phyloP scores from a whole-genome alignment of 2,797 vertebrate species.

The Ptychobarbus kaznakovi region DNA sequence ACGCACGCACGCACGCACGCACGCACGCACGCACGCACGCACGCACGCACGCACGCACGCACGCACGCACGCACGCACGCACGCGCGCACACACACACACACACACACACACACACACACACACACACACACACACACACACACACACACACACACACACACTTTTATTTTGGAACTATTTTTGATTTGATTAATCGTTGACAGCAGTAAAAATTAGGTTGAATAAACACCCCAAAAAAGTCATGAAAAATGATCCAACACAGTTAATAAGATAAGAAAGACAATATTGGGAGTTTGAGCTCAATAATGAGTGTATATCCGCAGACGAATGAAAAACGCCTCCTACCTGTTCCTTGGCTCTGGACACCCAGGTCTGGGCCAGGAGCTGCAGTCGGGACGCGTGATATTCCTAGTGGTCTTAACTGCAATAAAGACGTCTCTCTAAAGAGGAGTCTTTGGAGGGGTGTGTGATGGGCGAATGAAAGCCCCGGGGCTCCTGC shows the following conservation, averaged over 20 bases:
- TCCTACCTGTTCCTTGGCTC: slow-evolving; percentile 85
- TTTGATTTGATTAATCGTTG: too few species aligned
- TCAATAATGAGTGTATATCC: neutral
- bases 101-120: too few species aligned
- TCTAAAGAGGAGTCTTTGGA: slow-evolving; percentile 73
- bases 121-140: too few species aligned
- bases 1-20: too few species aligned
- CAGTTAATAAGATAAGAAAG: neutral
- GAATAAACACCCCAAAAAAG: too few species aligned
- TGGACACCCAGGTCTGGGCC: slow-evolving; percentile 92
- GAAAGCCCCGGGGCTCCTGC: neutral
- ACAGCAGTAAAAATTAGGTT: too few species aligned
- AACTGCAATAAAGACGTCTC: slow-evolving; percentile 93
- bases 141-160: too few species aligned
- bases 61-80: too few species aligned
- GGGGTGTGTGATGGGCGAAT: neutral
- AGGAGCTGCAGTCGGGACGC: slow-evolving; percentile 87
- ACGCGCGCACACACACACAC: too few species aligned
- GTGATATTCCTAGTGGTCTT: slow-evolving; percentile 95
- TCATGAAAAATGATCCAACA: neutral
- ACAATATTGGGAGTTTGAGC: neutral
- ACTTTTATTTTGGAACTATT: too few species aligned
- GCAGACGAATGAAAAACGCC: neutral
- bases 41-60: too few species aligned
- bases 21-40: too few species aligned